Evolutionary conservation across 2,888 invertebrate species (phyloP).

Genomic region (Hipparchia sbordonii): DNA sequence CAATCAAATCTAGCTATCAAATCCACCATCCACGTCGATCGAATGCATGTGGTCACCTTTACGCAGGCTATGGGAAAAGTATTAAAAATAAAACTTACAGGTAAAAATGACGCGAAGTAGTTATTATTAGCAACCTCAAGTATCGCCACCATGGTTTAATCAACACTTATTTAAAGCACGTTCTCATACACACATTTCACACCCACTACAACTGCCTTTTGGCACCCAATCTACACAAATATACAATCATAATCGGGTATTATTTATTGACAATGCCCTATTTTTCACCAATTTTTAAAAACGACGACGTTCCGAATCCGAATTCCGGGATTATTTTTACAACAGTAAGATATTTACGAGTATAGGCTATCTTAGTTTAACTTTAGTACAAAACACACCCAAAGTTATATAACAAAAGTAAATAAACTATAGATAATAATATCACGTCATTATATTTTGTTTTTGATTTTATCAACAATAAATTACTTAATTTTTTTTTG

Average conservation of each 20-base stretch:
- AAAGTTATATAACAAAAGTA: constrained; percentile 1
- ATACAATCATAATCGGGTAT: constrained; percentile 37
- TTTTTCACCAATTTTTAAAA: background rate
- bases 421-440: background rate
- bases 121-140: constrained; percentile 64
- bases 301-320: background rate
- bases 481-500: background rate
- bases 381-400: background rate
- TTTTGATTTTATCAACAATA: constrained; percentile 2
- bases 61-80: background rate
- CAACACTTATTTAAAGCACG: constrained; percentile 56
- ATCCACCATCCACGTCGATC: no score
- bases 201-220: constrained; percentile 47
- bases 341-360: background rate
- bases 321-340: background rate
- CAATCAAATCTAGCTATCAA: no score
- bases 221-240: constrained; percentile 44
- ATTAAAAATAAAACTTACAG: constrained; percentile 61
- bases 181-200: constrained; percentile 54
- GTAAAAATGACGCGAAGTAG: constrained; percentile 72
- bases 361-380: background rate
- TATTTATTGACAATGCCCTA: constrained; percentile 13
- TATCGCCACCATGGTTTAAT: constrained; percentile 62
- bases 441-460: background rate
- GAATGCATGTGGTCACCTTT: background rate